Percentiles rank a stretch among this genome's conserved stretches.
Evolutionary conservation across 2,113 vertebrate species (phyloP).

Genomic region (Peromyscus maniculatus): DNA sequence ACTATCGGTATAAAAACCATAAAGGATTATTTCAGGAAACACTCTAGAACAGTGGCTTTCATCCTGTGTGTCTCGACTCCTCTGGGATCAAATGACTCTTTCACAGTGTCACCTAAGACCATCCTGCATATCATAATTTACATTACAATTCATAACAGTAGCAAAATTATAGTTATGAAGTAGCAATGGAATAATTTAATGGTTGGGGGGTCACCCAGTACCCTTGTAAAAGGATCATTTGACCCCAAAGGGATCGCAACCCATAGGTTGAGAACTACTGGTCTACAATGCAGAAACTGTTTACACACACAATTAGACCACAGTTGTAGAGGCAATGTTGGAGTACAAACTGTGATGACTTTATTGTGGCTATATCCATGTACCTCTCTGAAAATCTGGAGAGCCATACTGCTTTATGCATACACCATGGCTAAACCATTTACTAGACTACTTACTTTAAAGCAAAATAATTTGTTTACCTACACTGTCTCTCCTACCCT

Average conservation of each 20-base stretch:
- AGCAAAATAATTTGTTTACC: background rate
- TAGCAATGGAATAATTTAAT: background rate
- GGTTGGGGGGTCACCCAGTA: background rate
- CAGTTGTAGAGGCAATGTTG: background rate
- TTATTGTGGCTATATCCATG: background rate
- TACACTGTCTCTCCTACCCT: background rate
- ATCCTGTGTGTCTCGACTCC: background rate
- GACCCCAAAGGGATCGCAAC: background rate
- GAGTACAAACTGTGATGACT: background rate
- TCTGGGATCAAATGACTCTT: background rate
- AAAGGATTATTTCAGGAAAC: slow-evolving; percentile 55
- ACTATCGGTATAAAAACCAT: background rate
- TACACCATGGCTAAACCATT: background rate
- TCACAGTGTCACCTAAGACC: background rate
- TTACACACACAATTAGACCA: background rate
- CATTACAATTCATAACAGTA: background rate
- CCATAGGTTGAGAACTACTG: background rate
- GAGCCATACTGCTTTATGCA: background rate
- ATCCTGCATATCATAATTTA: background rate
- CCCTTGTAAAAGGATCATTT: background rate
- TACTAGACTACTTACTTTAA: background rate
- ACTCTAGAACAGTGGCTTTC: background rate
- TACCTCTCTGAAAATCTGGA: background rate
- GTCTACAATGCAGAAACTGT: background rate
- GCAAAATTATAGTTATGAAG: background rate